Percentiles rank a stretch among this genome's conserved stretches.
phyloP scores from a whole-genome alignment of 2,797 vertebrate species.

The Echiichthys vipera region DNA sequence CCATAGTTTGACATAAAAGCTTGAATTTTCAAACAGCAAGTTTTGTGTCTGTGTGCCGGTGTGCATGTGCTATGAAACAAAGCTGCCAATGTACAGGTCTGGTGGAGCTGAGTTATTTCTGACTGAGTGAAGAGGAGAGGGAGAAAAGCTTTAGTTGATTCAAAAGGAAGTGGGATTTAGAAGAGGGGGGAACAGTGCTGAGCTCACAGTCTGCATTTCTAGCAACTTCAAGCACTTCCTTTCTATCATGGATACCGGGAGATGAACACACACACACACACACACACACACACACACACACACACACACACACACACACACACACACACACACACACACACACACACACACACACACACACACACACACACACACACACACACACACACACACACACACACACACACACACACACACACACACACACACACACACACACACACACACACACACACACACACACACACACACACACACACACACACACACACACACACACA shows the following conservation, averaged over 20 bases:
- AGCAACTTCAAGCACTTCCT: constrained; percentile 71
- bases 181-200: constrained; percentile 61
- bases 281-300: constrained; percentile 16
- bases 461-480: constrained; percentile 5
- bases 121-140: constrained; percentile 60
- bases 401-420: too few species aligned
- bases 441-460: constrained; percentile 30
- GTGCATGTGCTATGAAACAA: constrained; percentile 57
- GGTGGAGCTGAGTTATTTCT: constrained; percentile 71
- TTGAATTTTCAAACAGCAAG: constrained; percentile 42
- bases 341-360: not conserved
- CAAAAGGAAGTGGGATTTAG: constrained; percentile 69
- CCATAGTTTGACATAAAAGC: constrained; percentile 45
- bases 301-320: constrained; percentile 3
- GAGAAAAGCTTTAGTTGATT: constrained; percentile 64
- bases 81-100: constrained; percentile 59
- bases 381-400: not conserved
- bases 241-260: constrained; percentile 55
- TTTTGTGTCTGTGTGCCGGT: constrained; percentile 21
- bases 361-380: constrained; percentile 8
- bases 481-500: not conserved
- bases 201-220: constrained; percentile 78
- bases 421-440: constrained; percentile 13
- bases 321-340: too few species aligned
- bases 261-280: constrained; percentile 43